Evolutionary conservation across 2,797 vertebrate genomes (phyloP), one percentile per base, ranked within the genome.

Genomic region (Rhinophrynus dorsalis): DNA sequence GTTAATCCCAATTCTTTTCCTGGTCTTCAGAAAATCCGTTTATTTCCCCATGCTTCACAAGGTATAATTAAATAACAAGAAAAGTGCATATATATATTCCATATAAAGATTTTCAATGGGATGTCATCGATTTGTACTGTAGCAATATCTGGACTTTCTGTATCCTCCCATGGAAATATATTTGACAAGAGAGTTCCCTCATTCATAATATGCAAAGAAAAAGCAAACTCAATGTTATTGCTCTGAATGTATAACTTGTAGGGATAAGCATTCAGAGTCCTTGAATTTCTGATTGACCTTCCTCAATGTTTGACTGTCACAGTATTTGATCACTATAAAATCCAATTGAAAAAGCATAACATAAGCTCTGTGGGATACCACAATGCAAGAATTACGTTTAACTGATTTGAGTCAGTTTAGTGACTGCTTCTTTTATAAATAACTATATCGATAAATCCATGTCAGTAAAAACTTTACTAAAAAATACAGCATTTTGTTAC

Each of bases 251-350:
- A 15, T 66, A 44, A 52, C 33, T 52, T 24, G 44, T 20, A 54
- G 48, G 67, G 48, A 52, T 17, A 37, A 38, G 6, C 18, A 20
- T 48, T 56, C 21, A 47, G 26, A 60, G 45, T 21, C 35, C 55
- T 60, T 57, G 62, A 32, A 60, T 65, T 66, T 54, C 55, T 44
- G 27, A 54, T 37, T 60, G 70, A 73, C 70, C 70, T 67, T 66
- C 47, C 29, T 73, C 9, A 33, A 9, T 50, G 15, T 58, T 44
- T 56, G 37, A 38, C 69, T 66, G 70, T 66, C 62, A 73, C 70
- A 73, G 13, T 66, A 51, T 60, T 73, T 73, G 62, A 67, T 73
- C 62, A 60, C 45, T 67, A 67, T 44, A 73, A 73, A 73, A 73
- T 67, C 70, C 47, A 73, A 73, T 73, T 73, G 45, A 47, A 60